Percentiles rank a stretch among this genome's conserved stretches.
Conservation (phyloP, 2,888 invertebrate genomes). For the Trissoscelio sp. region DNA sequence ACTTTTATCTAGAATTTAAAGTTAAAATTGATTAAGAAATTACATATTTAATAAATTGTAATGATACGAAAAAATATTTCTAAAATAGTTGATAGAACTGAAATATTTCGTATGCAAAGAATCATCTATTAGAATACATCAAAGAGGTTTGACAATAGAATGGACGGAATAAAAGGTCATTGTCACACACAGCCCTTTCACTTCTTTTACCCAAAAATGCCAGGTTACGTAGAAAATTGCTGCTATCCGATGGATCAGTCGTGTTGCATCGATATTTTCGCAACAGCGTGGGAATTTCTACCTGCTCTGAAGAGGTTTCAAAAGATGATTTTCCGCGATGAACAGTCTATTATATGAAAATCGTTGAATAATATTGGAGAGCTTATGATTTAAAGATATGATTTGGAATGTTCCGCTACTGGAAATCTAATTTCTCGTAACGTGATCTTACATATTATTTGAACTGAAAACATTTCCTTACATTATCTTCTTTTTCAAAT, state of each 20-base stretch:
- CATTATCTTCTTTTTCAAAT: not conserved
- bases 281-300: slow-evolving; percentile 48
- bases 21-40: no score
- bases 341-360: slow-evolving; percentile 8
- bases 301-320: slow-evolving; percentile 15
- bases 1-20: no score
- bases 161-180: not conserved
- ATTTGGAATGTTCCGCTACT: not conserved
- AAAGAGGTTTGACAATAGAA: not conserved
- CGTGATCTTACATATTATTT: no score
- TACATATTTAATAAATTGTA: no score
- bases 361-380: not conserved
- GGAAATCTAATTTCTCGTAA: not conserved
- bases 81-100: no score
- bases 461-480: no score
- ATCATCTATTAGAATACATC: not conserved
- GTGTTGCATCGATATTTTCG: slow-evolving; percentile 37
- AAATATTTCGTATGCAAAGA: not conserved
- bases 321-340: slow-evolving; percentile 38
- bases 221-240: slow-evolving; percentile 39
- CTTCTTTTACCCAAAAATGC: slow-evolving; percentile 12
- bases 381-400: slow-evolving; percentile 1
- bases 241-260: slow-evolving; percentile 5
- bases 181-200: slow-evolving; percentile 24
- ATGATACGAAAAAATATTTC: no score